These are phyloP conservation scores for Apamea crenata DNA, from an alignment of 2,888 invertebrate species.

Conservation along the genomic window DNA sequence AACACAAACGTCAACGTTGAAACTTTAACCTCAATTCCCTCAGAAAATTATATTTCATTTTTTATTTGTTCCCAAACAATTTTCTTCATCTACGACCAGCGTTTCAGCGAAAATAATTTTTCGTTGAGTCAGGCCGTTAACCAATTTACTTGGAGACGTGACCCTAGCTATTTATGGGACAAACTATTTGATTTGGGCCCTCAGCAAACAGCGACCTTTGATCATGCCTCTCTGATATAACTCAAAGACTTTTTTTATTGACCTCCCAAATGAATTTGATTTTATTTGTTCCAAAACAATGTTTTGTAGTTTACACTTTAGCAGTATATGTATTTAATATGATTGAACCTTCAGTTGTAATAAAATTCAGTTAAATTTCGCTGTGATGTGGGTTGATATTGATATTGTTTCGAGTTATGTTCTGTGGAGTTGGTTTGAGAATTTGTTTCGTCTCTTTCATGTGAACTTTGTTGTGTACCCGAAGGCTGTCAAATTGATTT, in stretches of 20 bases:
- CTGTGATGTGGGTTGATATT: constrained; percentile 34
- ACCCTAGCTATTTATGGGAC: constrained; percentile 71
- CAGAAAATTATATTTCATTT: constrained; percentile 65
- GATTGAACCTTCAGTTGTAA: constrained; percentile 13
- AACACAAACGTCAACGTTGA: constrained; percentile 57
- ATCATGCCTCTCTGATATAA: constrained; percentile 64
- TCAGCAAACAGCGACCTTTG: constrained; percentile 69
- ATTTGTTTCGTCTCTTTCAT: constrained; percentile 39
- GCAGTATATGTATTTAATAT: constrained; percentile 35
- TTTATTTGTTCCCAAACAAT: constrained; percentile 70
- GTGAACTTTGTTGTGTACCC: constrained; percentile 24
- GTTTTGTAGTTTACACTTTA: constrained; percentile 56
- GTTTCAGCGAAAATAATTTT: constrained; percentile 70
- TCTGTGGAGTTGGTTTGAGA: constrained; percentile 9
- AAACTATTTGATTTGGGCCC: constrained; percentile 71
- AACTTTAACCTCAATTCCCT: constrained; percentile 61
- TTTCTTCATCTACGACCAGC: constrained; percentile 58
- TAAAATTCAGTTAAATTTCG: constrained; percentile 48
- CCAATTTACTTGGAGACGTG: constrained; percentile 70
- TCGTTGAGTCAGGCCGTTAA: constrained; percentile 67
- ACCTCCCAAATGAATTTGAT: constrained; percentile 66
- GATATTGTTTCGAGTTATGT: constrained; percentile 29
- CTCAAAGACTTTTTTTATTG: constrained; percentile 67
- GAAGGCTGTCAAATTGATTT: constrained; percentile 16
- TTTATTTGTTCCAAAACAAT: constrained; percentile 63